Conservation (phyloP, 2,797 vertebrate species). For the Leucoraja ocellata region DNA sequence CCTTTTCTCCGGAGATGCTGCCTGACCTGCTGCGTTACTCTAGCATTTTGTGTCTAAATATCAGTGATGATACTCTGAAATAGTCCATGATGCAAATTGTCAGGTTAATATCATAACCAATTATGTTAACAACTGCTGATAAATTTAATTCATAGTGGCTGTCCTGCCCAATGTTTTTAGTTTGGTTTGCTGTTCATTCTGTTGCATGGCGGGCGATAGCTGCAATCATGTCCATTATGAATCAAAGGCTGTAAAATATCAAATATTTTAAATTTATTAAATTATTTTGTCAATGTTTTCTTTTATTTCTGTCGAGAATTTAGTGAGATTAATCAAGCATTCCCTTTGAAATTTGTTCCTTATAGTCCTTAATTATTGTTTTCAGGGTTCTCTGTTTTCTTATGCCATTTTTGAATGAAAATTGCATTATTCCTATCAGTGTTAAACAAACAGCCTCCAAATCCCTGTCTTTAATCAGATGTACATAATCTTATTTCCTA, state of each 20-base stretch:
- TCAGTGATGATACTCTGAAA: neutral
- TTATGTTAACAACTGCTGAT: neutral
- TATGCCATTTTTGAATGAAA: neutral
- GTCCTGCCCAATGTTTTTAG: neutral
- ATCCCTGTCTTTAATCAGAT: neutral
- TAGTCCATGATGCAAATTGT: neutral
- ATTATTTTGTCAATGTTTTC: neutral
- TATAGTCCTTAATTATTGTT: neutral
- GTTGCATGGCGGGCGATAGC: neutral
- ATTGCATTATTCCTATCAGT: neutral
- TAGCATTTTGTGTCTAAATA: too few relatives aligned
- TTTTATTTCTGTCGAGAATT: neutral
- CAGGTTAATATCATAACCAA: neutral
- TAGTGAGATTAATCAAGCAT: neutral
- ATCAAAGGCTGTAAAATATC: neutral
- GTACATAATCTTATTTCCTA: neutral
- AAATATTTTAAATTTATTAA: neutral
- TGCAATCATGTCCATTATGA: neutral
- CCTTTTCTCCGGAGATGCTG: too few relatives aligned
- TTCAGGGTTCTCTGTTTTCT: neutral
- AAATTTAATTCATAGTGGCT: neutral
- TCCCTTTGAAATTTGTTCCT: neutral
- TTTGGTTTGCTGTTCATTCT: neutral
- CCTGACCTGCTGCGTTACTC: too few relatives aligned
- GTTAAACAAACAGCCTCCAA: neutral